A percentile compares a stretch with the other conserved stretches of the same genome.
Evolutionary conservation across 2,888 invertebrate species (phyloP).

Genomic region (Alsophila aescularia): DNA sequence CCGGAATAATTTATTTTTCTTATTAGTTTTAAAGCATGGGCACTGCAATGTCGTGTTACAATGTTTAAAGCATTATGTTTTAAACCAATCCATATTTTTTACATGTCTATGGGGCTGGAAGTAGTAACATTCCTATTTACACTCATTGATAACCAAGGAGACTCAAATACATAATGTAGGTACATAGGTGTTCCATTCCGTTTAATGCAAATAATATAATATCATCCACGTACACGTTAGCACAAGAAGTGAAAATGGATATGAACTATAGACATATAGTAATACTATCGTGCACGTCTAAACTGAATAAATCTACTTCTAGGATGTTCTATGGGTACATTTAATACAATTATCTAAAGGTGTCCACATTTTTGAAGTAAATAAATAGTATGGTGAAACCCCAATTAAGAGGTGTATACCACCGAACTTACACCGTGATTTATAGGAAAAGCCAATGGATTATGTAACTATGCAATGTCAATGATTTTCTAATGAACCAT

Average conservation of each 20-base stretch:
- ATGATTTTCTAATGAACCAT: constrained; percentile 27
- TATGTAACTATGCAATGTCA: constrained; percentile 45
- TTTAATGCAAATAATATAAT: constrained; percentile 19
- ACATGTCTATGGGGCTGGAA: constrained; percentile 14
- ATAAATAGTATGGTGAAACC: constrained; percentile 48
- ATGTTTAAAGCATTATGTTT: constrained; percentile 56
- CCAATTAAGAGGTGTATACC: constrained; percentile 42
- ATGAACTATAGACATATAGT: constrained; percentile 37
- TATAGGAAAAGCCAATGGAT: constrained; percentile 56
- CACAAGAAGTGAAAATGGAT: constrained; percentile 46
- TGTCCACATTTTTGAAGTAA: constrained; percentile 37
- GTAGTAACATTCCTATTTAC: constrained; percentile 48
- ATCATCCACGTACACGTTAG: constrained; percentile 43
- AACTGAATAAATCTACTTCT: constrained; percentile 40
- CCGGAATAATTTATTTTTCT: constrained; percentile 33
- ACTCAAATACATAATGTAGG: constrained; percentile 25
- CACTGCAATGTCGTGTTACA: constrained; percentile 44
- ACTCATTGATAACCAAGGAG: constrained; percentile 27
- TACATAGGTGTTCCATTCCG: constrained; percentile 28
- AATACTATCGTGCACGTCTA: constrained; percentile 49
- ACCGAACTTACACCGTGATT: constrained; percentile 49
- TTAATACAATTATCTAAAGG: constrained; percentile 20
- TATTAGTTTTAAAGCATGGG: constrained; percentile 68
- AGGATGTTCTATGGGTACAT: constrained; percentile 41
- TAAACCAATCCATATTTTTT: constrained; percentile 33